Evolutionary conservation across 1,140 invertebrate genomes (phyloP).

Genomic region (Euschistus heros): DNA sequence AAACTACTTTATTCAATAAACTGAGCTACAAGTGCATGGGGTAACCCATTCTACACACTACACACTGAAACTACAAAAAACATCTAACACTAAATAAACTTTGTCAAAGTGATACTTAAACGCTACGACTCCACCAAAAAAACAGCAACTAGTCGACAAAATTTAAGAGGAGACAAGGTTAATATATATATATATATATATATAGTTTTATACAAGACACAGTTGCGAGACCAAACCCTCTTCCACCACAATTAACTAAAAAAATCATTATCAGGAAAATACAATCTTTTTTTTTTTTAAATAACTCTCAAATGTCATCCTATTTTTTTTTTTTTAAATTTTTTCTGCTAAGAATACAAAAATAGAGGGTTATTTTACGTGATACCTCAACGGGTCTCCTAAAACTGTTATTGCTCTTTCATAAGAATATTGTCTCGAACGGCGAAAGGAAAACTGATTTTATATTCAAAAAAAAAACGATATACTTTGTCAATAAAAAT

Average conservation of each 20-base stretch:
- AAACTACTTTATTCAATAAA: slow-evolving; percentile 40
- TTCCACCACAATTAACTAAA: slow-evolving; percentile 13
- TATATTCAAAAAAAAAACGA: neutral
- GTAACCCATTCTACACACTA: slow-evolving; percentile 35
- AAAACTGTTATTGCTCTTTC: slow-evolving; percentile 34
- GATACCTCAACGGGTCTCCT: slow-evolving; percentile 34
- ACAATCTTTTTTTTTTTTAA: slow-evolving; percentile 26
- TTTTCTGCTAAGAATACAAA: slow-evolving; percentile 36
- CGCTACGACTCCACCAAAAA: slow-evolving; percentile 32
- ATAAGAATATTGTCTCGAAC: slow-evolving; percentile 32
- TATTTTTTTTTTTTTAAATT: slow-evolving; percentile 28
- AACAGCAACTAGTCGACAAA: slow-evolving; percentile 34
- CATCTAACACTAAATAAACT: slow-evolving; percentile 36
- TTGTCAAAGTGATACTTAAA: slow-evolving; percentile 33
- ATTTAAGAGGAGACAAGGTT: slow-evolving; percentile 34
- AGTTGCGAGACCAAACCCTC: slow-evolving; percentile 19
- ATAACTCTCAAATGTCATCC: slow-evolving; percentile 26
- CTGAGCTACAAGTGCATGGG: slow-evolving; percentile 37
- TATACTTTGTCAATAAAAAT: slow-evolving; percentile 2
- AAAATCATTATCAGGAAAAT: slow-evolving; percentile 20
- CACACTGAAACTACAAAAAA: slow-evolving; percentile 38
- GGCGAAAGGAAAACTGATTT: slow-evolving; percentile 27
- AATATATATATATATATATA: too few relatives aligned
- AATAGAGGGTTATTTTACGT: slow-evolving; percentile 38
- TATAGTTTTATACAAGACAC: slow-evolving; percentile 8